Percentiles rank a stretch among this genome's conserved stretches.
phyloP scores from a whole-genome alignment of 2,113 vertebrate species.

The Dendrocopos noguchii region DNA sequence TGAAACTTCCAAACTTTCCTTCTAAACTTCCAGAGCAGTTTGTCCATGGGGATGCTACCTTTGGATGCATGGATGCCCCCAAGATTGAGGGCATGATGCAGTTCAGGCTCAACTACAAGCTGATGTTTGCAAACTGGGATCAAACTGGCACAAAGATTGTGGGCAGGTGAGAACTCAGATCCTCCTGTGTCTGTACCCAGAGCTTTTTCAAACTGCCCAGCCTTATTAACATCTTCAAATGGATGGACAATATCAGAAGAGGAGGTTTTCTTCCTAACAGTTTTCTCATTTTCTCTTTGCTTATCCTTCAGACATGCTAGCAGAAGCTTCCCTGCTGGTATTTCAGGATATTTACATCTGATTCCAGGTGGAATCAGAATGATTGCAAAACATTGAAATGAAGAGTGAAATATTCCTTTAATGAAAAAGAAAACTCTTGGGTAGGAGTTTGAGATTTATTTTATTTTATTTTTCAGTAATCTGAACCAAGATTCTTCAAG shows the following conservation, averaged over 20 bases:
- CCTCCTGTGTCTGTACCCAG: background rate
- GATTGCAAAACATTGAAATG: background rate
- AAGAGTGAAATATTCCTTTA: background rate
- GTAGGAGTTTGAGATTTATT: background rate
- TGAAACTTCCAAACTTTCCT: background rate
- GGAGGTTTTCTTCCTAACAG: background rate
- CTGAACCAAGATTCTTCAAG: background rate
- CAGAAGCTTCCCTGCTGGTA: background rate
- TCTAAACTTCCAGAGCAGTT: background rate
- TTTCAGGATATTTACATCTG: background rate
- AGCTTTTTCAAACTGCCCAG: background rate
- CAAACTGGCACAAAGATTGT: background rate
- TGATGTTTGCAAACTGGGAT: background rate
- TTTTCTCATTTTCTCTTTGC: background rate
- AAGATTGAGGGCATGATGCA: accelerated
- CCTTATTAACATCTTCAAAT: background rate
- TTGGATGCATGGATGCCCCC: background rate
- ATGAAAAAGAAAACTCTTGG: background rate
- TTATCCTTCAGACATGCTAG: background rate
- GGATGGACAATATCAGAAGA: background rate
- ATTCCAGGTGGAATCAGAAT: constrained; percentile 14
- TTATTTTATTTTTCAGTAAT: background rate
- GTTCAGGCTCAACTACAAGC: background rate
- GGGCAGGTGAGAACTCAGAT: background rate
- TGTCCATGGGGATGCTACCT: background rate